Conservation (phyloP, 2,888 invertebrate genomes). For the Erebia epiphron region DNA sequence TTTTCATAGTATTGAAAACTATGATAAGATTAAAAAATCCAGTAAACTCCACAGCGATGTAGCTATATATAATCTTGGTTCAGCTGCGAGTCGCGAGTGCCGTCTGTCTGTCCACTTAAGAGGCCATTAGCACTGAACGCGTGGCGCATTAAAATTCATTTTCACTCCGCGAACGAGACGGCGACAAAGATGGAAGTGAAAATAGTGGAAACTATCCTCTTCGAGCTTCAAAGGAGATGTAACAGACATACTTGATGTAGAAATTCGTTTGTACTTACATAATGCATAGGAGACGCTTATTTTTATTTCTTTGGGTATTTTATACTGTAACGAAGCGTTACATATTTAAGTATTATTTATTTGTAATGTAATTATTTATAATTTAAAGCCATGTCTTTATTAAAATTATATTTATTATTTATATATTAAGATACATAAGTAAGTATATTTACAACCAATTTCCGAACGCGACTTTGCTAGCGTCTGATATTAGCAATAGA, state of each 20-base stretch:
- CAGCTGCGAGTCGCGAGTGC: slow-evolving; percentile 27
- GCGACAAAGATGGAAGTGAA: slow-evolving; percentile 18
- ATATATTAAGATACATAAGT: too few relatives aligned
- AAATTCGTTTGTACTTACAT: not conserved
- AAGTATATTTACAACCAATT: too few relatives aligned
- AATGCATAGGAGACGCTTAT: not conserved
- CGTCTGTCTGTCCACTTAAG: slow-evolving; percentile 45
- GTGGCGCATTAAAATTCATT: slow-evolving; percentile 46
- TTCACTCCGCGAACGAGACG: slow-evolving; percentile 37
- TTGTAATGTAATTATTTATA: too few relatives aligned
- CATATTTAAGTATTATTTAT: too few relatives aligned
- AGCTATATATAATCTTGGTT: slow-evolving; percentile 26
- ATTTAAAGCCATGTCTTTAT: too few relatives aligned
- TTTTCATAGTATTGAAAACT: not conserved
- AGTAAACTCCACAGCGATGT: slow-evolving; percentile 2
- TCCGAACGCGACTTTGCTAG: too few relatives aligned
- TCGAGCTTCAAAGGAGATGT: not conserved
- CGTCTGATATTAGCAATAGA: too few relatives aligned
- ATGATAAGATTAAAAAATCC: not conserved
- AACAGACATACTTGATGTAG: not conserved
- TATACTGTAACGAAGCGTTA: too few relatives aligned
- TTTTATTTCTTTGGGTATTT: too few relatives aligned
- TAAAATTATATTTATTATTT: too few relatives aligned
- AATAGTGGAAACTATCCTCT: slow-evolving; percentile 20
- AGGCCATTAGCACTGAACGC: slow-evolving; percentile 46